Percentiles rank a stretch among this genome's conserved stretches.
Evolutionary conservation across 1,140 invertebrate genomes (phyloP).

Genomic region (Polypedilum pembai): DNA sequence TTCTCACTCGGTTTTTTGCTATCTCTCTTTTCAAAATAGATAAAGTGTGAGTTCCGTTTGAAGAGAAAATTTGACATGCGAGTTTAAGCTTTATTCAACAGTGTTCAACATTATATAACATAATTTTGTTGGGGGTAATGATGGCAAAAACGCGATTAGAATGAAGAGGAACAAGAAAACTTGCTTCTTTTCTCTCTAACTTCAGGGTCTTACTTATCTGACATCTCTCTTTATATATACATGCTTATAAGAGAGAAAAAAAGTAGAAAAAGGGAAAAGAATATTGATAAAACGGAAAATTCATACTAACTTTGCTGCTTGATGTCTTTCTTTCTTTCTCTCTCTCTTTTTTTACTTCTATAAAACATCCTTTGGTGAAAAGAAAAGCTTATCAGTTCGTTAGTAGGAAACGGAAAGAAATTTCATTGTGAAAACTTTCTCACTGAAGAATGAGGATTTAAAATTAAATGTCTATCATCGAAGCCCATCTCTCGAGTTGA

Average conservation of each 20-base stretch:
- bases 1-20: too few species aligned
- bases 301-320: slow-evolving; percentile 1
- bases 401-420: background rate
- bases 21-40: too few species aligned
- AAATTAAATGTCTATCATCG: slow-evolving; percentile 1
- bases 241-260: background rate
- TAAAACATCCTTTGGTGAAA: slow-evolving; percentile 18
- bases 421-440: background rate
- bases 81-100: slow-evolving; percentile 6
- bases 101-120: background rate
- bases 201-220: slow-evolving; percentile 16
- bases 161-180: background rate
- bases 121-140: slow-evolving; percentile 2
- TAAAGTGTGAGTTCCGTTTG: too few species aligned
- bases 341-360: background rate
- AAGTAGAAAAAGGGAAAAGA: background rate
- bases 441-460: background rate
- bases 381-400: slow-evolving; percentile 6
- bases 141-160: slow-evolving; percentile 4
- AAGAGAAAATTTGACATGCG: background rate
- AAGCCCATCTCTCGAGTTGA: too few species aligned
- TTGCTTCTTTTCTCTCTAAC: slow-evolving; percentile 8
- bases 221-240: background rate
- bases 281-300: slow-evolving; percentile 10
- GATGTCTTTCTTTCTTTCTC: background rate